Percentiles rank a stretch among this genome's conserved stretches.
Evolutionary conservation across 2,888 invertebrate species (phyloP).

Genomic region (Gasteruption jaculator): DNA sequence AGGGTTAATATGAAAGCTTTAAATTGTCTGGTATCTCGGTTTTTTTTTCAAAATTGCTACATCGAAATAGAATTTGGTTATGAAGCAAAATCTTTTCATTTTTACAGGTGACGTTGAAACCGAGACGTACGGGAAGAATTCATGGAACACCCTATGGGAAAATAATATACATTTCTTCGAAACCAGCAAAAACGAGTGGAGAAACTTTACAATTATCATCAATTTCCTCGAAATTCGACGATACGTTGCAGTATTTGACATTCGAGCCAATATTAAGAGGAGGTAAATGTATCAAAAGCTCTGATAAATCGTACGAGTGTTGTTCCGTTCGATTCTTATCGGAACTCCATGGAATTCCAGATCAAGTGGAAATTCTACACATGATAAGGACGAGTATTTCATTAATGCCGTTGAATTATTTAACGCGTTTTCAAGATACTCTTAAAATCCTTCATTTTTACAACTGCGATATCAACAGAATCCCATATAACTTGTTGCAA

Average conservation of each 20-base stretch:
- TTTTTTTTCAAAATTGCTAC: too few species aligned
- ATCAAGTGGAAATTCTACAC: slow-evolving; percentile 23
- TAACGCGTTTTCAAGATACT: slow-evolving; percentile 31
- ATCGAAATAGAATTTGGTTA: too few species aligned
- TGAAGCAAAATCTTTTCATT: too few species aligned
- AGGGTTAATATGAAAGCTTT: too few species aligned
- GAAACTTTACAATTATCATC: slow-evolving; percentile 9
- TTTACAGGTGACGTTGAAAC: too few species aligned
- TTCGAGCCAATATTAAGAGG: too few species aligned
- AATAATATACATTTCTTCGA: too few species aligned
- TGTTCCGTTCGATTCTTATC: slow-evolving; percentile 27
- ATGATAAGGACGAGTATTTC: slow-evolving; percentile 29
- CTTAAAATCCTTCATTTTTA: slow-evolving; percentile 29
- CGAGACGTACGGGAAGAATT: too few species aligned
- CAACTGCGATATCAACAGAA: slow-evolving; percentile 31
- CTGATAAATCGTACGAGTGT: slow-evolving; percentile 25
- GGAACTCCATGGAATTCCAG: slow-evolving; percentile 27
- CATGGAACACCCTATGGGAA: too few species aligned
- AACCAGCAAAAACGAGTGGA: slow-evolving; percentile 20
- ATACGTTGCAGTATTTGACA: background rate
- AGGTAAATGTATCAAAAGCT: too few species aligned
- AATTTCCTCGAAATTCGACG: slow-evolving; percentile 4
- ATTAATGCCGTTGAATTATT: slow-evolving; percentile 24
- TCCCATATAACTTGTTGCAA: slow-evolving; percentile 29
- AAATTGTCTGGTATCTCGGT: too few species aligned